Conservation (phyloP, 2,888 invertebrate genomes). For the Netelia fuscicornis region DNA sequence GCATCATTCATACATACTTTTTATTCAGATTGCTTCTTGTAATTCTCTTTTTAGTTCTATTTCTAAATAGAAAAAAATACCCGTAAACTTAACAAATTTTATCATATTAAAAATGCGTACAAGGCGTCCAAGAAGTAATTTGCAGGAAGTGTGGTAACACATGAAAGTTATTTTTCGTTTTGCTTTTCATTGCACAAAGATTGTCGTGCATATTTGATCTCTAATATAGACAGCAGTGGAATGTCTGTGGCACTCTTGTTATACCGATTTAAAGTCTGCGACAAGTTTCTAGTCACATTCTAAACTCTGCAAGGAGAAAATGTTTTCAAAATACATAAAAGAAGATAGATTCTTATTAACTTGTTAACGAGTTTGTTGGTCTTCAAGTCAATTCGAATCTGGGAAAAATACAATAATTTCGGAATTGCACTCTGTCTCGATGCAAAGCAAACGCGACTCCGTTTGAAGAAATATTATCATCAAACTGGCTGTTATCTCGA, state of each 20-base stretch:
- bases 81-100: constrained; percentile 68
- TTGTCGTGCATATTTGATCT: background rate
- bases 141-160: constrained; percentile 16
- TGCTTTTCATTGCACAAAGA: background rate
- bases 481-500: background rate
- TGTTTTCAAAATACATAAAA: background rate
- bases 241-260: constrained; percentile 24
- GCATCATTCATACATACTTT: constrained; percentile 64
- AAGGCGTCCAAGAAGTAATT: constrained; percentile 56
- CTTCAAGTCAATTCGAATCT: background rate
- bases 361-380: background rate
- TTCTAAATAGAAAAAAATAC: constrained; percentile 69
- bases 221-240: constrained; percentile 26
- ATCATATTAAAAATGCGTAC: constrained; percentile 52
- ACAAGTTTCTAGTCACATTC: constrained; percentile 3
- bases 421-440: background rate
- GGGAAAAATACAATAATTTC: background rate
- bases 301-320: background rate
- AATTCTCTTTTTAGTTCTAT: constrained; percentile 30
- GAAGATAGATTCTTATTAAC: too few species aligned
- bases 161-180: background rate
- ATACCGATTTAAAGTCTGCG: background rate
- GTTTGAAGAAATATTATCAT: background rate
- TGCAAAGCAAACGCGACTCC: background rate
- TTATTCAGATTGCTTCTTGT: constrained; percentile 60